These are phyloP conservation scores for Amniataba percoides DNA, from an alignment of 2,797 vertebrate genomes.

Conservation along the genomic window DNA sequence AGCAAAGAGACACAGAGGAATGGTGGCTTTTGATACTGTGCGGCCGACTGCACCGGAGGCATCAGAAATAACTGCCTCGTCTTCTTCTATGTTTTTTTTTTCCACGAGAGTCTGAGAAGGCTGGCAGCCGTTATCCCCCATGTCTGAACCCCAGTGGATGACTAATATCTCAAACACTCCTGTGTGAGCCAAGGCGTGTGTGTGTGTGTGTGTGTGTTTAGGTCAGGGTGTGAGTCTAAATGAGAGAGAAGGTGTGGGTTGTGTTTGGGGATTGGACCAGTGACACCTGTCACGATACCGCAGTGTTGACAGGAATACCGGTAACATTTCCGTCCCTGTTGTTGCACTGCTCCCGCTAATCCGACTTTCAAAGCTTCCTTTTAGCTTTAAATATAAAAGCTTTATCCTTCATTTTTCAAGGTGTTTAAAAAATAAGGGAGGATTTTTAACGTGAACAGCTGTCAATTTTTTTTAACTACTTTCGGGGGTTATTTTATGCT, in stretches of 20 bases:
- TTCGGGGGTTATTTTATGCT: not conserved
- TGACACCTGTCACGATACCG: not conserved
- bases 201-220: not conserved
- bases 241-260: no score
- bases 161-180: constrained; percentile 32
- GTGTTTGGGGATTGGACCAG: constrained; percentile 9
- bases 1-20: constrained; percentile 57
- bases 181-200: constrained; percentile 16
- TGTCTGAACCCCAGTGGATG: constrained; percentile 29
- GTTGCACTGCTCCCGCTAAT: not conserved
- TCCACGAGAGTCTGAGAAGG: constrained; percentile 9
- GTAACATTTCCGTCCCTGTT: not conserved
- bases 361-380: not conserved
- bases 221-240: not conserved
- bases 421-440: not conserved
- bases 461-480: not conserved
- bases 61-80: constrained; percentile 39
- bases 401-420: not conserved
- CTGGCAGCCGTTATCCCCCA: constrained; percentile 23
- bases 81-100: not conserved
- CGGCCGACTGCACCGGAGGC: constrained; percentile 26
- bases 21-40: constrained; percentile 49
- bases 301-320: constrained; percentile 4
- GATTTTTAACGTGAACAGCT: not conserved
- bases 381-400: constrained; percentile 2